A percentile compares a stretch with the other conserved stretches of the same genome.
Evolutionary conservation across 2,113 vertebrate genomes (phyloP).

Genomic region (Perca flavescens): DNA sequence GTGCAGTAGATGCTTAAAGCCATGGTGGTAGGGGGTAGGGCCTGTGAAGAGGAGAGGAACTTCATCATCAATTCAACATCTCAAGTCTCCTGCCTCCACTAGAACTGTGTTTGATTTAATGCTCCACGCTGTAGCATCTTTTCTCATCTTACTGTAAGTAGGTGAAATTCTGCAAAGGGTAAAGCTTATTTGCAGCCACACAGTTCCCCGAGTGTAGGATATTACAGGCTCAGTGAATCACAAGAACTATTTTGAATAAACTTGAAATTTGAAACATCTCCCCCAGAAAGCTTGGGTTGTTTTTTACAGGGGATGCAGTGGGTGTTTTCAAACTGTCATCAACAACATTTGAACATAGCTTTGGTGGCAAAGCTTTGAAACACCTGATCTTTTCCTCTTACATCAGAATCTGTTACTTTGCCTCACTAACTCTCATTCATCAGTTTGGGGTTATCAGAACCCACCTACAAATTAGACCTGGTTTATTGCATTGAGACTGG

Average conservation of each 20-base stretch:
- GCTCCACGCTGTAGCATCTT: not conserved
- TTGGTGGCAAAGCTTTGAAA: conserved; percentile 15
- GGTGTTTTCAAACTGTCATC: conserved; percentile 48
- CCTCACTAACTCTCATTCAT: not conserved
- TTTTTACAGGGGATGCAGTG: conserved; percentile 38
- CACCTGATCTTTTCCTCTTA: conserved; percentile 13
- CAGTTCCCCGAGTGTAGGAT: not conserved
- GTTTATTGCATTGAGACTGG: not conserved
- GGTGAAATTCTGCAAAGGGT: not conserved
- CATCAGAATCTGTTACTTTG: conserved; percentile 3
- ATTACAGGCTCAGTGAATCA: conserved; percentile 12
- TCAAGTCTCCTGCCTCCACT: not conserved
- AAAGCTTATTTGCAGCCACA: not conserved
- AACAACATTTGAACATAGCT: conserved; percentile 22
- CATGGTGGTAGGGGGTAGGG: conserved; percentile 90
- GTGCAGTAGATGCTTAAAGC: conserved; percentile 94
- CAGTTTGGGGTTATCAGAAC: not conserved
- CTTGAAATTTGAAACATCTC: conserved; percentile 45
- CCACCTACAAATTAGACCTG: not conserved
- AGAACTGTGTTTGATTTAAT: not conserved
- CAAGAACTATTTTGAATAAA: conserved; percentile 29
- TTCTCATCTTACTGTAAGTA: not conserved
- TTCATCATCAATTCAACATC: conserved; percentile 9
- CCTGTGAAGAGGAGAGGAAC: conserved; percentile 78
- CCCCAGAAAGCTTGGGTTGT: conserved; percentile 10